phyloP scores from a whole-genome alignment of 2,113 vertebrate species.

The Chaenocephalus aceratus region DNA sequence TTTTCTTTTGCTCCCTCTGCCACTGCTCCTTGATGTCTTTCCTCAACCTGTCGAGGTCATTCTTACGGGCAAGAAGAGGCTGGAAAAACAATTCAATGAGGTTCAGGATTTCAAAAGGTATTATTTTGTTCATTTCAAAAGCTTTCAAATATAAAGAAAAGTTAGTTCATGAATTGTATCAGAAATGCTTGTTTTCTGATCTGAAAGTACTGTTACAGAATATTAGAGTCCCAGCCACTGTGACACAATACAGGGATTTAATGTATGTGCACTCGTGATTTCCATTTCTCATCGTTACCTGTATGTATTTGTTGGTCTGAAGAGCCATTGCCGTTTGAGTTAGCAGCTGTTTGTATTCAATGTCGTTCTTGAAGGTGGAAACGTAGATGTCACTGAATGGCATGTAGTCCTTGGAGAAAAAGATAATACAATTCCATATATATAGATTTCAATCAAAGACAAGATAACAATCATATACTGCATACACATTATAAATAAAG shows the following conservation, averaged over 20 bases:
- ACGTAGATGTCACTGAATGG: slow-evolving; percentile 92
- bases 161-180: background rate
- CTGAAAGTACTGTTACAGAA: background rate
- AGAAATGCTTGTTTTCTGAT: background rate
- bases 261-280: background rate
- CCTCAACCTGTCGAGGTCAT: slow-evolving; percentile 94
- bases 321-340: slow-evolving; percentile 91
- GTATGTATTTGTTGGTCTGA: slow-evolving; percentile 96
- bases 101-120: background rate
- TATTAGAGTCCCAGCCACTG: no score
- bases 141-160: background rate
- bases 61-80: slow-evolving; percentile 95
- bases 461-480: background rate
- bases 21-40: slow-evolving; percentile 97
- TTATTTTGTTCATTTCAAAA: background rate
- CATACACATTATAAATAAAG: background rate
- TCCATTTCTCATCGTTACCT: slow-evolving; percentile 83
- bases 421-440: background rate
- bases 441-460: background rate
- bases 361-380: slow-evolving; percentile 92
- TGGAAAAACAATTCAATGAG: slow-evolving; percentile 58
- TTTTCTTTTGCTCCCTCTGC: slow-evolving; percentile 96
- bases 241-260: background rate
- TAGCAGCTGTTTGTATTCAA: slow-evolving; percentile 90
- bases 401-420: slow-evolving; percentile 90